phyloP scores from a whole-genome alignment of 2,113 vertebrate genomes.

The Dicaeum eximium region DNA sequence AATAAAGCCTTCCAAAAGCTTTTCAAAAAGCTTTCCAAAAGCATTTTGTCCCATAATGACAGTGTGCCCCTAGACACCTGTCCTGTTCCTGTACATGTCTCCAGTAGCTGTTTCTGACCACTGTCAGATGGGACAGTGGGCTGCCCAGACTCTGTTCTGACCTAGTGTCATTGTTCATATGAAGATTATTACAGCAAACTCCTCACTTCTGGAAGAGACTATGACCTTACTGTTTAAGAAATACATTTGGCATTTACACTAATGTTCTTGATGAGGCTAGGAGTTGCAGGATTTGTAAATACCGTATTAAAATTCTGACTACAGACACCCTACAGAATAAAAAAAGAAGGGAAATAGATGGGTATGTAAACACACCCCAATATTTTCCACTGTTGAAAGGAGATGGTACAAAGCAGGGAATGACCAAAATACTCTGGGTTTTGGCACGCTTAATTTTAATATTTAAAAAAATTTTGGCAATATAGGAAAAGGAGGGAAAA shows the following conservation, averaged over 20 bases:
- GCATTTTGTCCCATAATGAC: neutral
- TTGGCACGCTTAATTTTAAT: neutral
- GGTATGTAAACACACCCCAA: neutral
- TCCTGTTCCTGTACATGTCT: rapidly evolving
- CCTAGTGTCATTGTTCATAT: neutral
- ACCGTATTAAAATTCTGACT: neutral
- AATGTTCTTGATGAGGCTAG: neutral
- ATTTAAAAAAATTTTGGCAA: neutral
- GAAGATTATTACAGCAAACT: neutral
- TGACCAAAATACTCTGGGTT: neutral
- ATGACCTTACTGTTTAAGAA: neutral
- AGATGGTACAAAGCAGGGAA: neutral
- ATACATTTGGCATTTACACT: neutral
- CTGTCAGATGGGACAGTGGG: neutral
- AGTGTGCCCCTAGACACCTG: neutral
- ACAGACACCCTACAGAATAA: neutral
- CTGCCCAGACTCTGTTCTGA: neutral
- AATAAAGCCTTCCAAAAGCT: neutral
- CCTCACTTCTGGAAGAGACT: neutral
- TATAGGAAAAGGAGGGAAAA: neutral
- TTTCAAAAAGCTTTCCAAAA: neutral
- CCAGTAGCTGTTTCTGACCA: neutral
- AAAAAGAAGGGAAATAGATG: neutral
- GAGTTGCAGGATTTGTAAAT: neutral
- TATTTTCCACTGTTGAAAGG: neutral